These are phyloP conservation scores for Rhynchophorus ferrugineus DNA, from an alignment of 1,140 invertebrate genomes.

Conservation along the genomic window DNA sequence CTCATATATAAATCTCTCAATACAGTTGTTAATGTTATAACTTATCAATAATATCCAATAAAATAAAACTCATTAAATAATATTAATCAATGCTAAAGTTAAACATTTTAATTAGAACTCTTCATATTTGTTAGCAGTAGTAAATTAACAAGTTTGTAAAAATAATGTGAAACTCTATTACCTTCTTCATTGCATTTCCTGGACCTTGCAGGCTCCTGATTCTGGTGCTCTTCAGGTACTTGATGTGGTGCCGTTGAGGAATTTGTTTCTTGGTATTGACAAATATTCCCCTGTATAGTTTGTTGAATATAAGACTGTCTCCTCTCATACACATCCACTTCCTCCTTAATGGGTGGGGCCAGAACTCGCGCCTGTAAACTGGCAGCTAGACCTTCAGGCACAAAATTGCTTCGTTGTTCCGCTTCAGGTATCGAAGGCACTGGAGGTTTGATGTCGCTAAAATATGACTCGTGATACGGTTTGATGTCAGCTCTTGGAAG, in stretches of 20 bases:
- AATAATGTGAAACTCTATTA: slow-evolving; percentile 15
- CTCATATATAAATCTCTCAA: too few relatives aligned
- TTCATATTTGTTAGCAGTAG: not conserved
- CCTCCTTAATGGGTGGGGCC: slow-evolving; percentile 39
- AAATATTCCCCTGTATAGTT: slow-evolving; percentile 7
- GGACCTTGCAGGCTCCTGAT: slow-evolving; percentile 34
- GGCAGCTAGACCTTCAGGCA: slow-evolving; percentile 66
- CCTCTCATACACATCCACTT: slow-evolving; percentile 33
- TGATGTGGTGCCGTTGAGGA: slow-evolving; percentile 55
- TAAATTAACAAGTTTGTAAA: not conserved
- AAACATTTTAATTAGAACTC: not conserved
- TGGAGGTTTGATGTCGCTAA: slow-evolving; percentile 53
- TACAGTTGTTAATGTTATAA: too few relatives aligned
- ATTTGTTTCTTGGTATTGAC: slow-evolving; percentile 47
- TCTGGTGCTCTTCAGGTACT: slow-evolving; percentile 23
- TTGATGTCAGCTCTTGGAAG: slow-evolving; percentile 64
- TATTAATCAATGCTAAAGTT: not conserved
- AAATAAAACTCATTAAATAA: too few relatives aligned
- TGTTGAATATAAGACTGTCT: slow-evolving; percentile 7
- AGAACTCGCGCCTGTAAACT: slow-evolving; percentile 71
- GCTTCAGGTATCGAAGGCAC: slow-evolving; percentile 44
- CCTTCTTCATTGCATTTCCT: slow-evolving; percentile 39
- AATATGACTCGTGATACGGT: slow-evolving; percentile 64
- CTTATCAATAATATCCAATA: too few relatives aligned
- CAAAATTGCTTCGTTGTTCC: slow-evolving; percentile 42